Conservation (phyloP, 2,888 invertebrate genomes). For the Salpingus planirostris region DNA sequence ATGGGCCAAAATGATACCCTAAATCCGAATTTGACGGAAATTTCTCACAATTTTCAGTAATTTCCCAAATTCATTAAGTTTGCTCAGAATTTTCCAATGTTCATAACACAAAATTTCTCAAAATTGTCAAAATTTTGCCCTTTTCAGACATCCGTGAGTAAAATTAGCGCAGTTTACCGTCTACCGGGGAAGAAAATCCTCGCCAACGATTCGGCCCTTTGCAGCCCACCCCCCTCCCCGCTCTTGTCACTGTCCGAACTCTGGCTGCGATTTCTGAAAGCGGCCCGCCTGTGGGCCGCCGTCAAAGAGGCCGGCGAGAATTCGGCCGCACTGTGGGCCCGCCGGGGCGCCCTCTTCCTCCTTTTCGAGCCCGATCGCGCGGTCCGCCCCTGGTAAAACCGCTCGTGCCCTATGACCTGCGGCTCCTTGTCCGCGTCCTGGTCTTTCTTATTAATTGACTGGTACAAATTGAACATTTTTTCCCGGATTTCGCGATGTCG, state of each 20-base stretch:
- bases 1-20: too few species aligned
- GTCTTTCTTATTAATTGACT: slow-evolving; percentile 54
- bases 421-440: slow-evolving; percentile 47
- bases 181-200: slow-evolving; percentile 53
- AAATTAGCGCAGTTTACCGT: slow-evolving; percentile 16
- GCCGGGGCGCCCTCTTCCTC: slow-evolving; percentile 50
- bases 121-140: too few species aligned
- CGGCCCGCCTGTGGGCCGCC: slow-evolving; percentile 55
- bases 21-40: too few species aligned
- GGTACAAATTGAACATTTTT: slow-evolving; percentile 70
- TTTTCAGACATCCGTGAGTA: too few species aligned
- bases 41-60: too few species aligned
- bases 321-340: slow-evolving; percentile 62
- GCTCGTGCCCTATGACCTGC: slow-evolving; percentile 70
- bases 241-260: slow-evolving; percentile 55
- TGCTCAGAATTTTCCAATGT: too few species aligned
- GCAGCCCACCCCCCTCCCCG: slow-evolving; percentile 48
- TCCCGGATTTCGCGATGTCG: too few species aligned
- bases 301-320: slow-evolving; percentile 54
- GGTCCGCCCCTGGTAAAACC: slow-evolving; percentile 65
- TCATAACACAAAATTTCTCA: too few species aligned
- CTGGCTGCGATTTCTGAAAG: slow-evolving; percentile 52
- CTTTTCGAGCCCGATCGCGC: slow-evolving; percentile 35
- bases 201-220: slow-evolving; percentile 67
- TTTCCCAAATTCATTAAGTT: too few species aligned